phyloP scores from a whole-genome alignment of 2,113 vertebrate species.

The Vidua macroura region DNA sequence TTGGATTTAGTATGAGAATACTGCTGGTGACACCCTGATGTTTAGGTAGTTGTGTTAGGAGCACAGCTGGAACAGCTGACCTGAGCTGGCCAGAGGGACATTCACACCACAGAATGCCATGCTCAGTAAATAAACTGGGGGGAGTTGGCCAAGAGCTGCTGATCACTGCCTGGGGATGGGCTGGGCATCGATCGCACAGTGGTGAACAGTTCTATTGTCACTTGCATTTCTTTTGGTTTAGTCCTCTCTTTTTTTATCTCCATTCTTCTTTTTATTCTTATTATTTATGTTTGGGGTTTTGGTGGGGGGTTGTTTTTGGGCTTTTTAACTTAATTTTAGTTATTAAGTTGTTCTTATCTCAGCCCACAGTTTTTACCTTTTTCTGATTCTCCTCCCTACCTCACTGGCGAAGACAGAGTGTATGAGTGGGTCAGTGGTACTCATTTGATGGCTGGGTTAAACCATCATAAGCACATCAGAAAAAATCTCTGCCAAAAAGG shows the following conservation, averaged over 20 bases:
- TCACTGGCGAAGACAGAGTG: not conserved
- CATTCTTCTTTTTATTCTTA: not conserved
- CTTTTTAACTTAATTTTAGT: not conserved
- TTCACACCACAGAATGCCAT: not conserved
- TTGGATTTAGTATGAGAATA: not conserved
- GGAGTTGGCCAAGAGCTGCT: not conserved
- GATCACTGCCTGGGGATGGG: not conserved
- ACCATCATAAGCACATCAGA: not conserved
- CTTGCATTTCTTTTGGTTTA: not conserved
- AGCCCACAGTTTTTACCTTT: not conserved
- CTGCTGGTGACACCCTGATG: not conserved
- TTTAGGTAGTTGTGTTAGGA: not conserved
- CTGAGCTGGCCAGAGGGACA: not conserved
- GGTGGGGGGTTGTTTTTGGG: not conserved
- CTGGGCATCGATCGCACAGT: accelerated
- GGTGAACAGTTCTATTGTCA: not conserved
- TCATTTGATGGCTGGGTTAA: not conserved
- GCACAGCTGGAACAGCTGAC: not conserved
- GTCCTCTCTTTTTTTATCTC: not conserved
- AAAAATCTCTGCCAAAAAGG: not conserved
- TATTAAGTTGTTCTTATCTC: not conserved
- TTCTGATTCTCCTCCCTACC: not conserved
- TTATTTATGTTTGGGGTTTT: not conserved
- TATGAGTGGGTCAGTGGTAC: not conserved
- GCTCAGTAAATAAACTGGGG: not conserved